phyloP scores from a whole-genome alignment of 2,797 vertebrate genomes.

The Myotis findleyi region DNA sequence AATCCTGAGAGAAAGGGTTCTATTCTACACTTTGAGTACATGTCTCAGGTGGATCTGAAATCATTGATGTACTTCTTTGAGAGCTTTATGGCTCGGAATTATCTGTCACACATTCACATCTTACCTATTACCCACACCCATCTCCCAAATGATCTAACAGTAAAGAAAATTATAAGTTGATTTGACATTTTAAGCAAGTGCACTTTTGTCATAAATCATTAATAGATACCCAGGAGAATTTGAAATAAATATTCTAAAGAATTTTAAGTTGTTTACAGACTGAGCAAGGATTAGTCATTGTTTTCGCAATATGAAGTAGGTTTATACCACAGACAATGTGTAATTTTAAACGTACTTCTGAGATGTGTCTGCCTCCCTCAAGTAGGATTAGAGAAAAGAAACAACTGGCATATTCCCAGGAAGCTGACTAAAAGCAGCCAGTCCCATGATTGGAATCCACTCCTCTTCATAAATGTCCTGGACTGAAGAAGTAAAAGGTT shows the following conservation, averaged over 20 bases:
- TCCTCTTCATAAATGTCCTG: background rate
- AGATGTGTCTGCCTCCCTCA: background rate
- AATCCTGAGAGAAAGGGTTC: constrained; percentile 40
- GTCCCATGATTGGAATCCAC: background rate
- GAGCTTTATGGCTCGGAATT: background rate
- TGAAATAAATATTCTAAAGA: constrained; percentile 36
- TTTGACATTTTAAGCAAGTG: constrained; percentile 15
- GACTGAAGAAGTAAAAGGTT: background rate
- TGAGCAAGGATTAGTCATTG: background rate
- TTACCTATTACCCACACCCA: background rate
- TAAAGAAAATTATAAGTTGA: background rate
- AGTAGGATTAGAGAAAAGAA: background rate
- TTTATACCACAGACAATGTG: background rate
- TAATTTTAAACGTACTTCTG: constrained; percentile 20
- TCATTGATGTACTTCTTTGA: background rate
- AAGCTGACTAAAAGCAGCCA: background rate
- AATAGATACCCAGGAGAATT: background rate
- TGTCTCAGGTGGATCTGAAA: background rate
- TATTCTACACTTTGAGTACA: constrained; percentile 57
- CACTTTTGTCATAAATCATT: background rate
- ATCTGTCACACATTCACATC: background rate
- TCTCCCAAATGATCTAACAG: background rate
- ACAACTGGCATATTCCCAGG: background rate
- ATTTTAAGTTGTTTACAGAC: background rate
- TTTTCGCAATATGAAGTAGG: background rate